These are phyloP conservation scores for Glaucopsyche alexis DNA, from an alignment of 2,888 invertebrate genomes.

Conservation along the genomic window DNA sequence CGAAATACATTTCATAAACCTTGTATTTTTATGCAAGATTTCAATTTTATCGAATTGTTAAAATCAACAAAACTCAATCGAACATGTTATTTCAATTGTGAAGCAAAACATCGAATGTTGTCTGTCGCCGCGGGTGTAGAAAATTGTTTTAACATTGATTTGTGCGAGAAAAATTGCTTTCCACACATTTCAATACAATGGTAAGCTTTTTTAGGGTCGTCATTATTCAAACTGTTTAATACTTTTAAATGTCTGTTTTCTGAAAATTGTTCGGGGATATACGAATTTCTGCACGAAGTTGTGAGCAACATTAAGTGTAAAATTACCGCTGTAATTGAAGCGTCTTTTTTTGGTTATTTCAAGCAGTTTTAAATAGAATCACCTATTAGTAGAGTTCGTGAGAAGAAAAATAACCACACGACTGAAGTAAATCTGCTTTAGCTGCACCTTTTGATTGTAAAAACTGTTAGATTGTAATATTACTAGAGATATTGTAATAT, in stretches of 20 bases:
- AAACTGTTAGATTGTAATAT: too few species aligned
- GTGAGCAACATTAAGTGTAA: too few species aligned
- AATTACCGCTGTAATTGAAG: too few species aligned
- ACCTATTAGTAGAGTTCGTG: too few species aligned
- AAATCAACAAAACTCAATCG: slow-evolving; percentile 13
- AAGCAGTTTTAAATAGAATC: too few species aligned
- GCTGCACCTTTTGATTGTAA: too few species aligned
- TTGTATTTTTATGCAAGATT: background rate
- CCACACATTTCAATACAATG: background rate
- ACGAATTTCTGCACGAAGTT: too few species aligned
- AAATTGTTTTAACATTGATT: background rate
- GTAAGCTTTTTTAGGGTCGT: background rate
- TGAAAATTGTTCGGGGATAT: background rate
- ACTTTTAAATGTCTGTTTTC: background rate
- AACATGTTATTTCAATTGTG: slow-evolving; percentile 7
- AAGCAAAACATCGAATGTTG: background rate
- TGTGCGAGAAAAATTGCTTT: background rate
- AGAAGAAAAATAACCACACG: too few species aligned
- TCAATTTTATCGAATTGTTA: background rate
- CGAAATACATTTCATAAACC: background rate
- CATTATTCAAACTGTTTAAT: background rate
- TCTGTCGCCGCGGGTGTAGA: background rate
- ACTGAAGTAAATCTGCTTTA: too few species aligned
- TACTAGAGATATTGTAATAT: too few species aligned
- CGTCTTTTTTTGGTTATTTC: too few species aligned